A percentile compares a stretch with the other conserved stretches of the same genome.
These are phyloP conservation scores for Yponomeuta cagnagella DNA, from an alignment of 2,888 invertebrate species.

Conservation along the genomic window DNA sequence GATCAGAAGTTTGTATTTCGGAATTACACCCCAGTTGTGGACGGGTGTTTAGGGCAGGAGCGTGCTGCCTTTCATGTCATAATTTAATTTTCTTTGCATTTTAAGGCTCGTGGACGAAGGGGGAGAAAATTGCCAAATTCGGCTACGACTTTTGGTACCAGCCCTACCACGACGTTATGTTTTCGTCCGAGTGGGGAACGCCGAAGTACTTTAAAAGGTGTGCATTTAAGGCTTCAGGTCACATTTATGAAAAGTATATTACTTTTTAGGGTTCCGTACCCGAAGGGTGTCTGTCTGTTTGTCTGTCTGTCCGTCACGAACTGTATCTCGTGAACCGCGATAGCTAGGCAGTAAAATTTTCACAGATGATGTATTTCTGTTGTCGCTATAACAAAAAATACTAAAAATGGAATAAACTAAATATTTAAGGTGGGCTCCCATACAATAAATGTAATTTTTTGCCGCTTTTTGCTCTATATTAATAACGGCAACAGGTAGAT, in stretches of 20 bases:
- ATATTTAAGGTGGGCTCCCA: too few relatives aligned
- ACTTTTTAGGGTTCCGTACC: background rate
- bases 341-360: too few relatives aligned
- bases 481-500: too few relatives aligned
- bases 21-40: slow-evolving; percentile 14
- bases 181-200: slow-evolving; percentile 94
- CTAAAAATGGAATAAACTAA: too few relatives aligned
- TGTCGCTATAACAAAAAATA: too few relatives aligned
- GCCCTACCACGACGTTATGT: slow-evolving; percentile 92
- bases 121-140: slow-evolving; percentile 79
- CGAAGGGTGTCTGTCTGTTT: too few relatives aligned
- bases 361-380: too few relatives aligned
- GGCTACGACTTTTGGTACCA: slow-evolving; percentile 99
- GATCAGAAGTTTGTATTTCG: background rate
- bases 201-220: slow-evolving; percentile 85
- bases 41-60: slow-evolving; percentile 17
- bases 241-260: background rate
- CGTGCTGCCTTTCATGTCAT: slow-evolving; percentile 6
- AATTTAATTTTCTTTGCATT: slow-evolving; percentile 11
- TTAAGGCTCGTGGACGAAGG: slow-evolving; percentile 84
- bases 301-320: too few relatives aligned
- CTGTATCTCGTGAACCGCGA: too few relatives aligned
- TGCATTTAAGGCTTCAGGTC: slow-evolving; percentile 9
- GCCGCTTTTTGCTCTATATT: too few relatives aligned
- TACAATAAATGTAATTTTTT: too few relatives aligned